These are phyloP conservation scores for Paedocypris micromegethes DNA, from an alignment of 2,797 vertebrate genomes.

Conservation along the genomic window DNA sequence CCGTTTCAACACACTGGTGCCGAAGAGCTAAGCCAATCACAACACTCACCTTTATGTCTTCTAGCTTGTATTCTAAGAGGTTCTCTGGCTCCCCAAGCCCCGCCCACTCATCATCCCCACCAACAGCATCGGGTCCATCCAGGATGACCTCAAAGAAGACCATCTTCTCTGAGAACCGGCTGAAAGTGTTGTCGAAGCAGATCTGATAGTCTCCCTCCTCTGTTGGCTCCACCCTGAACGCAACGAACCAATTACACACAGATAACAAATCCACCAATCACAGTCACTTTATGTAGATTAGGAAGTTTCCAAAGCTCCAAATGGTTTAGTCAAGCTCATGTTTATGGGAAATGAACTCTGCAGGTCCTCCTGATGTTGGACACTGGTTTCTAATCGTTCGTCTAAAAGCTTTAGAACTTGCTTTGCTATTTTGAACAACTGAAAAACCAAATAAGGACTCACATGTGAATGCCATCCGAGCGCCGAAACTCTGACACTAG, in stretches of 20 bases:
- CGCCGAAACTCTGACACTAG: conserved; percentile 71
- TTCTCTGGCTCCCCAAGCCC: conserved; percentile 77
- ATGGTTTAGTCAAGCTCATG: too few species aligned
- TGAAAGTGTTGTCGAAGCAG: conserved; percentile 93
- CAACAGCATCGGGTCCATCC: conserved; percentile 68
- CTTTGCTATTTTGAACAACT: too few species aligned
- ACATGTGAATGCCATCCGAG: conserved; percentile 85
- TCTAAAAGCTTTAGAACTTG: too few species aligned
- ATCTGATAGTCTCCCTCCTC: conserved; percentile 83
- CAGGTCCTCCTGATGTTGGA: too few species aligned
- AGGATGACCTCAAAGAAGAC: conserved; percentile 89
- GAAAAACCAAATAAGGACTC: conserved; percentile 47
- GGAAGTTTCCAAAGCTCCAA: too few species aligned
- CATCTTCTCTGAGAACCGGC: conserved; percentile 86
- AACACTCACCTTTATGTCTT: conserved; percentile 78
- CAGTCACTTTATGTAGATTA: too few species aligned
- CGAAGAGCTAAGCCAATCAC: not conserved
- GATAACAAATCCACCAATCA: not conserved
- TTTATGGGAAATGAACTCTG: too few species aligned
- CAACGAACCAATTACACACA: not conserved
- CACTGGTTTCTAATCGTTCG: too few species aligned
- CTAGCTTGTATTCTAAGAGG: conserved; percentile 82
- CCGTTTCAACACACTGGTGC: not conserved
- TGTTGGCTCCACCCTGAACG: conserved; percentile 77
- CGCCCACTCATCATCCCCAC: conserved; percentile 72